Conservation (phyloP, 2,113 vertebrate species). For the Thryonomys swinderianus region DNA sequence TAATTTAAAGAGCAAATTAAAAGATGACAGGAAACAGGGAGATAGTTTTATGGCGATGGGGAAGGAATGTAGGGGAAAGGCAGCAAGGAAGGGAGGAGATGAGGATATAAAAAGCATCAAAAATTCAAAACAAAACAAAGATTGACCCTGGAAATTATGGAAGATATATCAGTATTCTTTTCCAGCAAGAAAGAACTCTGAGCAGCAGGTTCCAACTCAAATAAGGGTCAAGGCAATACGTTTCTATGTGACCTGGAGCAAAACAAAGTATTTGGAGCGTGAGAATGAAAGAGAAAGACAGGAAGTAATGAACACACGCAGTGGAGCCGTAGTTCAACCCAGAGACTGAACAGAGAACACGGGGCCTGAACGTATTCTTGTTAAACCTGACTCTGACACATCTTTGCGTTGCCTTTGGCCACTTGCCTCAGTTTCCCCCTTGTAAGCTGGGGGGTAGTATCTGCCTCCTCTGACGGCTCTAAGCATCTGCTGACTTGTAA, state of each 20-base stretch:
- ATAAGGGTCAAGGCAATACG: background rate
- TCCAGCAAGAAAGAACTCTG: background rate
- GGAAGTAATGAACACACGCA: background rate
- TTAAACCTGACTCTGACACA: background rate
- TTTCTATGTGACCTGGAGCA: background rate
- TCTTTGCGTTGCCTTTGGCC: background rate
- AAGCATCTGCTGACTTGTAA: background rate
- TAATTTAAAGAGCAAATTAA: background rate
- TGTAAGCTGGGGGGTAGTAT: background rate
- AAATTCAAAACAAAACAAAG: background rate
- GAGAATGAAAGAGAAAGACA: background rate
- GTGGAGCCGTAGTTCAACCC: background rate
- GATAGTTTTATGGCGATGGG: background rate
- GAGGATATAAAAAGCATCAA: background rate
- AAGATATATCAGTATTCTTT: rapidly evolving
- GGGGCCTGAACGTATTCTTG: background rate
- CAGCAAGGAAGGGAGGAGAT: background rate
- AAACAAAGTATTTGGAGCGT: background rate
- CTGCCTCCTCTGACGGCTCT: background rate
- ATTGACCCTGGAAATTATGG: background rate
- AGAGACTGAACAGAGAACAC: background rate
- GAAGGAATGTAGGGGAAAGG: background rate
- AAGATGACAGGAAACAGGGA: background rate
- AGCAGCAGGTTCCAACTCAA: background rate
- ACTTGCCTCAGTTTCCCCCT: background rate